These are phyloP conservation scores for Brachionus rotundiformis DNA, from an alignment of 1,140 invertebrate genomes.

Conservation along the genomic window DNA sequence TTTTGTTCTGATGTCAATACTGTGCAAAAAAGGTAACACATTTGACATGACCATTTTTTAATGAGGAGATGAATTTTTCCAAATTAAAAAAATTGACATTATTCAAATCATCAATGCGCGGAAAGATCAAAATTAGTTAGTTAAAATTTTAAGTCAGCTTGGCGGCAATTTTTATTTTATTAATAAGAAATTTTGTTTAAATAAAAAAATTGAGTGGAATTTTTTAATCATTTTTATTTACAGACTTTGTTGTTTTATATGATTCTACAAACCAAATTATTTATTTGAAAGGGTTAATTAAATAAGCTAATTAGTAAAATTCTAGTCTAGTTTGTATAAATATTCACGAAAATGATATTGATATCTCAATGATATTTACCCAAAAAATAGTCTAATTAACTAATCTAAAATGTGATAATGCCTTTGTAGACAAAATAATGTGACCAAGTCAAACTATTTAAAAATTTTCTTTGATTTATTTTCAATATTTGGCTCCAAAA, in stretches of 20 bases:
- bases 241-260: neutral
- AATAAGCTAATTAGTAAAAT: conserved; percentile 1
- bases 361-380: conserved; percentile 9
- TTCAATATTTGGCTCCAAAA: neutral
- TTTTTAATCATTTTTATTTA: neutral
- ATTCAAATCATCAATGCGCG: too few relatives aligned
- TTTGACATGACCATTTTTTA: too few relatives aligned
- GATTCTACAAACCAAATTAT: neutral
- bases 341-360: neutral
- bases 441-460: neutral
- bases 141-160: too few relatives aligned
- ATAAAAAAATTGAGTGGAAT: neutral
- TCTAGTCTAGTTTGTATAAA: neutral
- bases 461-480: neutral
- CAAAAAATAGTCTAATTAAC: neutral
- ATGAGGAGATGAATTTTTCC: too few relatives aligned
- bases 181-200: too few relatives aligned
- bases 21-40: too few relatives aligned
- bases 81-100: too few relatives aligned
- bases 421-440: neutral
- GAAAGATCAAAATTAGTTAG: too few relatives aligned
- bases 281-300: neutral
- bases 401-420: conserved; percentile 1
- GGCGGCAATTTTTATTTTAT: too few relatives aligned
- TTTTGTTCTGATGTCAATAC: too few relatives aligned